Evolutionary conservation across 2,888 invertebrate species (phyloP), one percentile per base, ranked within the genome.

Genomic region (Unio pictorum): DNA sequence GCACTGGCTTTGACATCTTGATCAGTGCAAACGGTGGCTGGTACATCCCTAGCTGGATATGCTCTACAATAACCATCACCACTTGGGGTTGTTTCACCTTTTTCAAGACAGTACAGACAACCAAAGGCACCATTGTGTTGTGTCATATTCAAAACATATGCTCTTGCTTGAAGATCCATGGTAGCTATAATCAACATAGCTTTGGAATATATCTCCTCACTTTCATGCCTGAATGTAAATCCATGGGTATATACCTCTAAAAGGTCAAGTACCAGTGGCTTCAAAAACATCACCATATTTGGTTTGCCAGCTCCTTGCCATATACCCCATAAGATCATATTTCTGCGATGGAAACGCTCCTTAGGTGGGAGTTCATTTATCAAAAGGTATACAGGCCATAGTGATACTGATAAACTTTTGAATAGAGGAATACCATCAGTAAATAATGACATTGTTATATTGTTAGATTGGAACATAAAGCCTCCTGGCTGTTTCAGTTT

Each of bases 121-220:
- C 74, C 74, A 76, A 61, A 65, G 34, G 69, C 66, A 8, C 74
- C 78, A 73, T 74, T 78, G 55, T 73, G 73, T n/a, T 71, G 72
- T 2, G 76, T 76, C 71, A 74, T 76, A 17, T 68, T 55, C n/a
- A 69, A 20, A 3, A 75, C 61, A 65, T 64, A 59, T 26, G 73
- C 72, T 45, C 74, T 59, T 18, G 78, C 78, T 61, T 69, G 75
- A n/a, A 78, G 57, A 55, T 73, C 75, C 64, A 75, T 73, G 18
- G 71, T 75, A 8, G 63, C 63, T 61, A 68, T 54, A 61, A 65
- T 63, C 59, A 72, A 54, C 62, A 69, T 71, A 6, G 55, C 63
- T 62, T 68, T 68, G 3, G 67, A 23, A 7, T 59, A 23, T 18
- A 72, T 28, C 28, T 28, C 28, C 61, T 55, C 30, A 61, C 54